These are phyloP conservation scores for Macrostomum lignano DNA, from an alignment of 1,140 invertebrate species.

Conservation along the genomic window DNA sequence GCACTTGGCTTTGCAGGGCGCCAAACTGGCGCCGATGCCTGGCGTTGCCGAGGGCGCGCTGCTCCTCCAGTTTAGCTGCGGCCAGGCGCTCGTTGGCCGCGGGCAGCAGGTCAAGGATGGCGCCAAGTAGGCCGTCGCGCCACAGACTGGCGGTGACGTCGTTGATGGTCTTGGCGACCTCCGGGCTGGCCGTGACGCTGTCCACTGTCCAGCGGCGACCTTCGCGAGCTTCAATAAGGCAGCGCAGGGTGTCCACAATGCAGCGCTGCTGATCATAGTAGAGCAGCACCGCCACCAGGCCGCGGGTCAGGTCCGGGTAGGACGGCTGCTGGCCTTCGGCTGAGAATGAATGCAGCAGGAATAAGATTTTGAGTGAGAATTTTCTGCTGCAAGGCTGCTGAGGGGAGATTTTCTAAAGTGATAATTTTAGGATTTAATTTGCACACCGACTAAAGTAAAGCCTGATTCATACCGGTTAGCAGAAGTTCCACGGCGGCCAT, in stretches of 20 bases:
- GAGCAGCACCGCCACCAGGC: slow-evolving; percentile 57
- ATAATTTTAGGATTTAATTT: no score
- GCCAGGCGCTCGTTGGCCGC: not conserved
- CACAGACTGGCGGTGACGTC: slow-evolving; percentile 38
- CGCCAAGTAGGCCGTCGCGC: slow-evolving; percentile 37
- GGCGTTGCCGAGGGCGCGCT: slow-evolving; percentile 53
- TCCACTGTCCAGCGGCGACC: slow-evolving; percentile 43
- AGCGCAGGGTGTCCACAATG: slow-evolving; percentile 43
- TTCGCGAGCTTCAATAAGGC: slow-evolving; percentile 45
- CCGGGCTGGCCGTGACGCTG: slow-evolving; percentile 31
- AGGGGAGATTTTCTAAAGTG: no score
- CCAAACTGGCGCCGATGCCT: slow-evolving; percentile 41
- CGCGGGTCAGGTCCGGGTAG: no score
- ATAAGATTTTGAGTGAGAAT: no score
- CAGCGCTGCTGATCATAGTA: slow-evolving; percentile 67
- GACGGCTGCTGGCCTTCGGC: slow-evolving; percentile 57
- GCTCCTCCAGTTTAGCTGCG: slow-evolving; percentile 42
- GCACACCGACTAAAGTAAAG: no score
- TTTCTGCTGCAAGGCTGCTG: no score
- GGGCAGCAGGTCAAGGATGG: slow-evolving; percentile 23
- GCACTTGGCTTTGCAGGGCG: no score
- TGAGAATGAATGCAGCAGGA: slow-evolving; percentile 14
- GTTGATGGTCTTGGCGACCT: slow-evolving; percentile 35
- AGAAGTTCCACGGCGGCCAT: no score
- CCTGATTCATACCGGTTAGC: no score